Base-by-base conservation (phyloP, 2,888 invertebrate genomes). In the Phyllotreta cruciferae region DNA sequence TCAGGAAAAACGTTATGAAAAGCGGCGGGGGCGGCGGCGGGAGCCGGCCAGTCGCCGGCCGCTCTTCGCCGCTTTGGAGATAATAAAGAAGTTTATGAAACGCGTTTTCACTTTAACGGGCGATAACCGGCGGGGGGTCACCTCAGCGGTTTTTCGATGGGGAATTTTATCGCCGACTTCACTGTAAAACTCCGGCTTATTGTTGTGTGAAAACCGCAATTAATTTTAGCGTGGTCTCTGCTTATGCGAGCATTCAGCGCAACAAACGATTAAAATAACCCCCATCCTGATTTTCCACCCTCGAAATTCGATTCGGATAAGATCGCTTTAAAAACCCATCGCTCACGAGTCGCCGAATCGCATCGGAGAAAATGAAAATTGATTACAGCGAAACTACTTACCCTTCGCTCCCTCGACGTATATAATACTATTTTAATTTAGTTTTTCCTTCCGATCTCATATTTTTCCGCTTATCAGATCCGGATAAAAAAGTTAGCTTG, bases 381-480 rank as follows among this genome's bases (percentile, higher is more conserved):
- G 64, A 64, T 60, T 56, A 60, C 52, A 24, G 34, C 39, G 50
- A 41, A 39, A n/a, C 9, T n/a, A 39, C 34, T 11, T 50, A 58
- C 50, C 58, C 34, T 52, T 50, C 58, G 36, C 49, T 69, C 36
- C 62, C 50, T 56, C 45, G 35, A 55, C 42, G 56, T 39, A 41
- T 53, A 64, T 57, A 74, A 76, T 73, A 68, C 71, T 67, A 60
- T 64, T 74, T 72, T 74, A 74, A 76, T 75, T 75, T 72, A 69
- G 71, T 74, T 74, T 76, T 76, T 74, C 73, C 73, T 67, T 73
- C 71, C 71, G 72, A 61, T 67, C 67, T 70, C 71, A 74, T 74
- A 75, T 74, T 75, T 75, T 71, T 74, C 67, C 42, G 61, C 66
- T 65, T 72, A 72, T 75, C 73, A 71, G 73, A 74, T 74, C 70